Evolutionary conservation across 1,140 invertebrate genomes (phyloP), one percentile per base, ranked within the genome.

Genomic region (Danaus melanippus): DNA sequence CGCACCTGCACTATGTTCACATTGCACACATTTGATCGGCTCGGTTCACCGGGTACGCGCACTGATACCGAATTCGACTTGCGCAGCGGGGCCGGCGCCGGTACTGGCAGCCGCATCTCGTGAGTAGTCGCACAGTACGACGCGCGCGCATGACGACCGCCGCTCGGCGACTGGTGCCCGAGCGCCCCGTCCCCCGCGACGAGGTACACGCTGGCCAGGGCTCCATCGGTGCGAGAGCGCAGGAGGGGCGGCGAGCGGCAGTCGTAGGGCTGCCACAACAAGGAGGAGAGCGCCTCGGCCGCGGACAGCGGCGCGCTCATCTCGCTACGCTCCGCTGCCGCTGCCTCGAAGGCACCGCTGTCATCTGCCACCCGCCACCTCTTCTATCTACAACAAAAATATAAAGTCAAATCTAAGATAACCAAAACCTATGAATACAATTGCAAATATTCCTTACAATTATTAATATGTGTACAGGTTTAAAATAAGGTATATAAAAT

Each of bases 211-310:
- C 52, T 58, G 47, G 64, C 61, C 50, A 79, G 70, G 51, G 75
- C 75, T 59, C 76, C 76, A 70, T 83, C 81, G 66, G 81, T 81
- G 64, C 74, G 71, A 40, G 79, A 78, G 73, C 79, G 79, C 68
- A 71, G 65, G 69, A 79, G 71, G 66, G 80, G 75, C 68, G 79
- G 80, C 63, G 82, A 85, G 52, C 84, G 80, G 72, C 86, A 87
- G 65, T 88, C 86, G 78, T 88, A 87, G 58, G 84, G 86, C 77
- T 87, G 86, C 86, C 86, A 87, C 71, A 87, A 71, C 56, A 87
- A 70, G 63, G 75, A 71, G 56, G 86, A 87, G 55, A 87, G 84
- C 61, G 86, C 86, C 72, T 87, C 86, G 66, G 84, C 86, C 61
- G 86, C 86, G 67, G 84, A 82, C 55, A 76, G 76, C 72, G 84